Conservation (phyloP, 1,140 invertebrate genomes). For the honey bee (Apis mellifera) region DNA sequence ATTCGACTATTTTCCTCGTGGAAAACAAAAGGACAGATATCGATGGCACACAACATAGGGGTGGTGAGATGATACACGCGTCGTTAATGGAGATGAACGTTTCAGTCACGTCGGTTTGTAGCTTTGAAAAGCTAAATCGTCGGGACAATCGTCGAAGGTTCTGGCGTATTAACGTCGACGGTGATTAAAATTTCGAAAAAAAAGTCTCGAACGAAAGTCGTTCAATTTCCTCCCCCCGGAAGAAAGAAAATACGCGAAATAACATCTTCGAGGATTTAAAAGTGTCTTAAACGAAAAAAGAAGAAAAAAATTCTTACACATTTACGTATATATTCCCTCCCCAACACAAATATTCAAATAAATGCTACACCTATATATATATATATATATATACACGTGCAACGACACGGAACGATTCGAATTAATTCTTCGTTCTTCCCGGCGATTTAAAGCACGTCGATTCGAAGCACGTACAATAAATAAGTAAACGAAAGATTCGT, state of each 20-base stretch:
- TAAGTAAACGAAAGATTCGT: background rate
- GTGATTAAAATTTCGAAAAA: background rate
- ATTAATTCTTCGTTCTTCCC: background rate
- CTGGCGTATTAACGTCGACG: slow-evolving; percentile 9
- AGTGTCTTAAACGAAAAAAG: too few species aligned
- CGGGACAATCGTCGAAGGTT: slow-evolving; percentile 23
- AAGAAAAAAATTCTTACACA: background rate
- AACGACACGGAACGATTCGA: background rate
- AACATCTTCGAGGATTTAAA: background rate
- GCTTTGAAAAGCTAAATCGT: slow-evolving; percentile 16
- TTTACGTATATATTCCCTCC: background rate
- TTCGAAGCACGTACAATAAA: slow-evolving; percentile 3
- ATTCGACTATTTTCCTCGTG: background rate
- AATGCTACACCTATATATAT: background rate
- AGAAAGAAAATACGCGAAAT: background rate
- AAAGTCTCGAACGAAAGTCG: background rate
- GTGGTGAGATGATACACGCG: slow-evolving; percentile 15
- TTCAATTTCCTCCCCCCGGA: background rate
- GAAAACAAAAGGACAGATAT: slow-evolving; percentile 19
- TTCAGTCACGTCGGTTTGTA: slow-evolving; percentile 10
- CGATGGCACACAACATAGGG: slow-evolving; percentile 12
- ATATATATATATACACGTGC: too few species aligned
- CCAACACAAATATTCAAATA: background rate
- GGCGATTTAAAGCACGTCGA: background rate
- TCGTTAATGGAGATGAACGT: slow-evolving; percentile 28